These are phyloP conservation scores for Trogon melanurus DNA, from an alignment of 2,113 vertebrate genomes.

Conservation along the genomic window DNA sequence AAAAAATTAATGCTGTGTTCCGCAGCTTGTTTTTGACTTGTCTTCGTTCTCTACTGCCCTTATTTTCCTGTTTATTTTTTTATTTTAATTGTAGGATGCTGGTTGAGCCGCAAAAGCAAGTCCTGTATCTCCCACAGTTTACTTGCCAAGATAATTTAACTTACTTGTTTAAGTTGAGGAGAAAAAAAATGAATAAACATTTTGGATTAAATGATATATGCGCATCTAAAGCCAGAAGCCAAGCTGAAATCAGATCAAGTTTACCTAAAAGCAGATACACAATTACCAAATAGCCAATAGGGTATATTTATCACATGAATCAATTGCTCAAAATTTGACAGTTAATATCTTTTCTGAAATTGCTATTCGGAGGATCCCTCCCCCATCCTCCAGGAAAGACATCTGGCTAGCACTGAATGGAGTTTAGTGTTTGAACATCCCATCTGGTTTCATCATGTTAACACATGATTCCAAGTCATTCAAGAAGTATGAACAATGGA, in stretches of 20 bases:
- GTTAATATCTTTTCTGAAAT: slow-evolving; percentile 7
- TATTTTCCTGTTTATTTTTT: neutral
- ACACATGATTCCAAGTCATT: slow-evolving; percentile 58
- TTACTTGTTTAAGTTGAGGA: neutral
- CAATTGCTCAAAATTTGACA: neutral
- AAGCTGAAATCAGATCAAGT: neutral
- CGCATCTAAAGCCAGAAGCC: neutral
- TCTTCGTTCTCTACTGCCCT: neutral
- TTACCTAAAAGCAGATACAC: neutral
- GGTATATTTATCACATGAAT: neutral
- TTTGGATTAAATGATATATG: neutral
- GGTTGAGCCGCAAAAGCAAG: neutral
- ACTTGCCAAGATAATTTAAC: neutral
- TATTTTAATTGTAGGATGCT: neutral
- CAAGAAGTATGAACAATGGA: slow-evolving; percentile 63
- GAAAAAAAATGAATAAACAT: neutral
- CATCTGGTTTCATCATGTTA: slow-evolving; percentile 68
- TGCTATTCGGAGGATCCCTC: neutral
- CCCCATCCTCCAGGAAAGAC: slow-evolving; percentile 31
- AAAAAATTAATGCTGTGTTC: neutral
- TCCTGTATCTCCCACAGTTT: neutral
- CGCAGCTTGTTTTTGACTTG: neutral
- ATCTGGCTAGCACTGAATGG: slow-evolving; percentile 58
- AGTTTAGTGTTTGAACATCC: slow-evolving; percentile 47
- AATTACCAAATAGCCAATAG: neutral